phyloP scores from a whole-genome alignment of 2,888 invertebrate species.

The Strigamia maritima region DNA sequence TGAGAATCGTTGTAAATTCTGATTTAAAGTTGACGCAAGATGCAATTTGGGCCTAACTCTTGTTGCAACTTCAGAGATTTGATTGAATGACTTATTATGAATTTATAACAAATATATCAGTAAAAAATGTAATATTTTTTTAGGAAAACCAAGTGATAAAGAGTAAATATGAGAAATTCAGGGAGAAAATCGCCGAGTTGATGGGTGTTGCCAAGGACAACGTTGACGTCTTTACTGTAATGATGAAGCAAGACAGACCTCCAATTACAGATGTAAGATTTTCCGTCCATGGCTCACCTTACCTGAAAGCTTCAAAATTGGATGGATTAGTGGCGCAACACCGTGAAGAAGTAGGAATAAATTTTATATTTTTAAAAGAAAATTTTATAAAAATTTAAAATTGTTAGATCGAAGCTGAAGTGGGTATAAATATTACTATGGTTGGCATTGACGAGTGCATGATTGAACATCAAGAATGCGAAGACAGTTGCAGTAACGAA shows the following conservation, averaged over 20 bases:
- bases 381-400: constrained; percentile 14
- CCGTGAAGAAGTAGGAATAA: constrained; percentile 67
- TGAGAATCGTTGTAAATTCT: not conserved
- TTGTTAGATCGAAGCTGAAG: constrained; percentile 80
- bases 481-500: constrained; percentile 92
- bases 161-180: constrained; percentile 85
- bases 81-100: constrained; percentile 9
- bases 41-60: not conserved
- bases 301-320: constrained; percentile 87
- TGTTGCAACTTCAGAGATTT: not conserved
- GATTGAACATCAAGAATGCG: constrained; percentile 91
- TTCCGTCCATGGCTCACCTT: constrained; percentile 92
- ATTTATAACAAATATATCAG: no score
- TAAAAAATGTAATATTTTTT: no score
- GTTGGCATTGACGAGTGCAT: constrained; percentile 96
- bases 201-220: constrained; percentile 81
- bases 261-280: constrained; percentile 88
- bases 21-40: constrained; percentile 15
- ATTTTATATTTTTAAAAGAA: not conserved
- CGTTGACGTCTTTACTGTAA: constrained; percentile 95
- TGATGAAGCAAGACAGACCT: constrained; percentile 72
- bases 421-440: constrained; percentile 96
- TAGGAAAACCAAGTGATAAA: constrained; percentile 73
- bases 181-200: constrained; percentile 78
- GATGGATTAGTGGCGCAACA: constrained; percentile 93